A percentile compares a stretch with the other conserved stretches of the same genome.
Conservation (phyloP, 2,888 invertebrate species). For the Leuctra nigra region DNA sequence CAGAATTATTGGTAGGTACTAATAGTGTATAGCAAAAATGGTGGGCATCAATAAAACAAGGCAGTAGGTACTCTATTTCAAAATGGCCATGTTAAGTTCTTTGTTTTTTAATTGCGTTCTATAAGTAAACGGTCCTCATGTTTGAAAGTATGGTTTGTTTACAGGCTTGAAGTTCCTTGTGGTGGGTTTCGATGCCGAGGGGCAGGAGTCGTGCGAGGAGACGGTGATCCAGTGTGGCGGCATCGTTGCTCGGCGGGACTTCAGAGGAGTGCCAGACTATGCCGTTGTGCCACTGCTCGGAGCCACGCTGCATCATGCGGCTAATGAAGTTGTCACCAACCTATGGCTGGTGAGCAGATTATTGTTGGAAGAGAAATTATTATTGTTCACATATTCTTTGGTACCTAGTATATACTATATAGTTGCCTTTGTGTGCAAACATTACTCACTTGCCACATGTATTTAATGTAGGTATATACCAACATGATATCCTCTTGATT, state of each 20-base stretch:
- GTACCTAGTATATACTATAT: no score
- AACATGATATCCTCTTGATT: no score
- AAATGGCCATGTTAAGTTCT: no score
- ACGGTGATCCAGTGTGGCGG: conserved; percentile 47
- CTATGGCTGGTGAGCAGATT: conserved; percentile 65
- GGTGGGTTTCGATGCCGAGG: conserved; percentile 38
- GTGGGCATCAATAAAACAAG: no score
- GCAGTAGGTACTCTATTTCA: no score
- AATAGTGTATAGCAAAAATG: no score
- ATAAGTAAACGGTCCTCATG: not conserved
- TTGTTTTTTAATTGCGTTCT: not conserved
- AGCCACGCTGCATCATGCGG: conserved; percentile 44
- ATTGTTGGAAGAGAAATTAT: no score
- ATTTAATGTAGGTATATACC: no score
- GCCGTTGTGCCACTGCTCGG: conserved; percentile 53
- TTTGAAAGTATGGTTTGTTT: not conserved
- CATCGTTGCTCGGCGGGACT: conserved; percentile 43
- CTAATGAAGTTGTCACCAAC: conserved; percentile 58
- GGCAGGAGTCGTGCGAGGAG: conserved; percentile 31
- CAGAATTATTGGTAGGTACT: no score
- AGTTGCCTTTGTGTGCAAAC: no score
- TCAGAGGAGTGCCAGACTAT: conserved; percentile 54
- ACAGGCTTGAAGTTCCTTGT: conserved; percentile 34
- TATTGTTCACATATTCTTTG: no score
- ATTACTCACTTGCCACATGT: no score